Conservation (phyloP, 2,797 vertebrate species). For the Gobionotothen gibberifrons region DNA sequence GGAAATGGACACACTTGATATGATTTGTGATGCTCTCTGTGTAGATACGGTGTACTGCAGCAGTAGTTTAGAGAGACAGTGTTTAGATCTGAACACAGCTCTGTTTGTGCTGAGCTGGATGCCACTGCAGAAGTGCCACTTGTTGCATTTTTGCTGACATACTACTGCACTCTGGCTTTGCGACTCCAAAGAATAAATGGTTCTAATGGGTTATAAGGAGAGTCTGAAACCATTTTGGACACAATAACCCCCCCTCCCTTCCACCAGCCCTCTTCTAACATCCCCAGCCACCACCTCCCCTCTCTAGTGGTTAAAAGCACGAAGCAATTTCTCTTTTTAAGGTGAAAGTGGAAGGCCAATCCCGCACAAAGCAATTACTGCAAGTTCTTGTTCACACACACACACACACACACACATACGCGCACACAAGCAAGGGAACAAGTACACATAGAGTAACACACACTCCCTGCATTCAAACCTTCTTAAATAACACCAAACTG, state of each 20-base stretch:
- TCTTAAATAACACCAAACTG: slow-evolving; percentile 51
- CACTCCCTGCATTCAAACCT: slow-evolving; percentile 7
- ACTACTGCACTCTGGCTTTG: slow-evolving; percentile 28
- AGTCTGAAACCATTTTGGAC: slow-evolving; percentile 61
- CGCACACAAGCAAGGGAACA: slow-evolving; percentile 5
- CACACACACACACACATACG: background rate
- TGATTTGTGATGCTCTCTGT: slow-evolving; percentile 14
- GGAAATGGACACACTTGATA: slow-evolving; percentile 6
- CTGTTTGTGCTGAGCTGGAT: slow-evolving; percentile 33
- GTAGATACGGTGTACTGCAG: slow-evolving; percentile 7
- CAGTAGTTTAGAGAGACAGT: background rate
- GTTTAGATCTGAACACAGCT: slow-evolving; percentile 8
- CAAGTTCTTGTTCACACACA: slow-evolving; percentile 32
- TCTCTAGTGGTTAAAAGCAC: slow-evolving; percentile 61
- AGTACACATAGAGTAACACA: slow-evolving; percentile 20
- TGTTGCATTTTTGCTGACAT: slow-evolving; percentile 44
- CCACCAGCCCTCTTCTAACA: slow-evolving; percentile 19
- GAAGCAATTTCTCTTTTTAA: slow-evolving; percentile 68
- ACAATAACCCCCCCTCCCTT: slow-evolving; percentile 32
- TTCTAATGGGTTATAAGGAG: slow-evolving; percentile 61
- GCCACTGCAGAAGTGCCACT: slow-evolving; percentile 33
- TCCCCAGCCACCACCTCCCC: slow-evolving; percentile 28
- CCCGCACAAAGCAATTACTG: slow-evolving; percentile 66
- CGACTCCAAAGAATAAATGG: slow-evolving; percentile 54
- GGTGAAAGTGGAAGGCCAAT: slow-evolving; percentile 64